Evolutionary conservation across 1,140 invertebrate species (phyloP), one percentile per base, ranked within the genome.

Genomic region (Drosophila nasuta): DNA sequence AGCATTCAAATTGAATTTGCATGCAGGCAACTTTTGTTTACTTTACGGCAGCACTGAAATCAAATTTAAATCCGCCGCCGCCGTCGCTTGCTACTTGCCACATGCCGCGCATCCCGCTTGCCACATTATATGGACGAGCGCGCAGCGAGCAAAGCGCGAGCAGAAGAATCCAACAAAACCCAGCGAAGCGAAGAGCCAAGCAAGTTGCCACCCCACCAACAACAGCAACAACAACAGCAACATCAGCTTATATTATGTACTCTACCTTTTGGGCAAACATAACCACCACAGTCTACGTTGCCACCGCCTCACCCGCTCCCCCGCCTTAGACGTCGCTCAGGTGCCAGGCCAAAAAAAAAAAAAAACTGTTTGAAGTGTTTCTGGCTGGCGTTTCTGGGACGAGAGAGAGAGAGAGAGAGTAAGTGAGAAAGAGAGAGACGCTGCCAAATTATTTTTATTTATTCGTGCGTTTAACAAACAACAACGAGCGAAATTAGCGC

Each of bases 1-100:
- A 70, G 78, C 81, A 91, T 91, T 88, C 79, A 91, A 91, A 91
- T 88, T 91, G 81, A 88, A 91, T 91, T 91, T 88, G 75, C 79
- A 88, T 91, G 82, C 82, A 78, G 82, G 82, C 82, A 79, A 77
- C 69, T 88, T 88, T 79, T 87, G 82, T 87, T 87, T 87, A 79
- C 79, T 65, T 79, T 73, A 62, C 68, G 67, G 63, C 64, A 77
- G 73, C 46, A 60, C 17, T 65, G 15, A 74, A 74, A 68, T 74
- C 64, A 74, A 74, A 68, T 74, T 74, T 62, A 74, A 74, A 68
- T 74, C 41, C 71, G 65, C 64, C n/a, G 56, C 46, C 56, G 71
- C 57, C 71, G 49, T 3, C 0, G 3, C 20, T 25, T 25, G 20
- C 20, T 25, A 3, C 20, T 25, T 25, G 20, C 20, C 20, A 25